Conservation (phyloP, 2,888 invertebrate species). For the Desoria tigrina region DNA sequence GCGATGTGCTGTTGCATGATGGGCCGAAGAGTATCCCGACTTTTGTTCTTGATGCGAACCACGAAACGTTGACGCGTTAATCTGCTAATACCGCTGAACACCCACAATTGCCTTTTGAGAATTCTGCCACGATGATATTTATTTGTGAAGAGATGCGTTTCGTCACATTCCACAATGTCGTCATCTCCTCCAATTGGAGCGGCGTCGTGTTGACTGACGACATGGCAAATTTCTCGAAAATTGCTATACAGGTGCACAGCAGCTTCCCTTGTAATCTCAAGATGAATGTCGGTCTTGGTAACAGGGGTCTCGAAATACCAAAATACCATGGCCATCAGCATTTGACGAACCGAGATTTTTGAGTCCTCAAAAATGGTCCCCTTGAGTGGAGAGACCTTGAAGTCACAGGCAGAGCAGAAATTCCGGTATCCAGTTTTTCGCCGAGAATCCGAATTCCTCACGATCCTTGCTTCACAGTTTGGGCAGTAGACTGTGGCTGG, state of each 20-base stretch:
- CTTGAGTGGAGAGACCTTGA: no score
- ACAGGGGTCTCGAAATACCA: background rate
- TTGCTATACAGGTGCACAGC: background rate
- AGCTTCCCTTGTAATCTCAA: background rate
- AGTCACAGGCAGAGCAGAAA: no score
- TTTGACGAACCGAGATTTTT: no score
- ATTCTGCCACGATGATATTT: conserved; percentile 29
- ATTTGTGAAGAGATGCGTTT: conserved; percentile 19
- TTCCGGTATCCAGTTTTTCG: background rate
- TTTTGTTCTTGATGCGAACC: background rate
- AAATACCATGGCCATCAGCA: background rate
- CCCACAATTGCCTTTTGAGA: conserved; percentile 20
- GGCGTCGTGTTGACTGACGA: conserved; percentile 4
- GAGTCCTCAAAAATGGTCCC: no score
- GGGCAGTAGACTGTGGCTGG: background rate
- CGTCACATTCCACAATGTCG: conserved; percentile 29
- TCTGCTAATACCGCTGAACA: conserved; percentile 25
- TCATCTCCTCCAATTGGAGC: conserved; percentile 14
- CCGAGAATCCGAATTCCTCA: background rate
- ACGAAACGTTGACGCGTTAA: conserved; percentile 11
- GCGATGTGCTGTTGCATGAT: conserved; percentile 25
- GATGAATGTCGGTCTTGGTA: background rate
- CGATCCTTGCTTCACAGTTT: background rate
- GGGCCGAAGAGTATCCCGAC: conserved; percentile 8
- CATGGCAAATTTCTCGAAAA: background rate